Percentiles rank a stretch among this genome's conserved stretches.
Conservation (phyloP, 1,140 invertebrate species). For the Schmidtea mediterranea region DNA sequence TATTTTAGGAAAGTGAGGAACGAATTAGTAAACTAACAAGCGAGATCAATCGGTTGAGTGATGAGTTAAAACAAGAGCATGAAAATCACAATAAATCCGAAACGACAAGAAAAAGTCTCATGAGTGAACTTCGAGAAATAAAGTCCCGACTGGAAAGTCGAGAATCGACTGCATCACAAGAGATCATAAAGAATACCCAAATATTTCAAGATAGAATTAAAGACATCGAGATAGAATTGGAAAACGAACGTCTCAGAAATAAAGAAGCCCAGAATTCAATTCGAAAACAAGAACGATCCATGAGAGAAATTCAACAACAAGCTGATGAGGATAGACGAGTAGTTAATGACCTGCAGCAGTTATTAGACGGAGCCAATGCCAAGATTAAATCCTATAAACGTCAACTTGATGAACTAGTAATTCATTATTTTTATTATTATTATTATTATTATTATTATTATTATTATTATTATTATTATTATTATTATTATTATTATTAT, state of each 20-base stretch:
- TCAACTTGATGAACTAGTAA: not conserved
- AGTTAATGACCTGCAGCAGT: not conserved
- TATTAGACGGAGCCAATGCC: not conserved
- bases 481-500: no score
- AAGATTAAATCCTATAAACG: not conserved
- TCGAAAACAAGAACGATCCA: not conserved
- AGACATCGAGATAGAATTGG: not conserved
- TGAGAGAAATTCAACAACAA: not conserved
- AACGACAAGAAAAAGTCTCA: not conserved
- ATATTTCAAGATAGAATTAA: not conserved
- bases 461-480: no score
- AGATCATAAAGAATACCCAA: not conserved
- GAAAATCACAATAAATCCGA: not conserved
- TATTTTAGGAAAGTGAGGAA: not conserved
- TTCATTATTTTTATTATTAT: no score
- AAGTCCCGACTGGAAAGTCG: not conserved
- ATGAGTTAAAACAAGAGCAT: not conserved
- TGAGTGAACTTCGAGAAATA: not conserved
- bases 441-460: no score
- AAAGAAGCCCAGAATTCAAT: not conserved
- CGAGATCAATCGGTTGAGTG: not conserved
- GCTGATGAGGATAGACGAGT: not conserved
- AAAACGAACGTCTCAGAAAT: not conserved
- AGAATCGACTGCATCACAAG: not conserved
- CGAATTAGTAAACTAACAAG: not conserved